These are phyloP conservation scores for Vombatus ursinus DNA, from an alignment of 2,113 vertebrate species.

Conservation along the genomic window DNA sequence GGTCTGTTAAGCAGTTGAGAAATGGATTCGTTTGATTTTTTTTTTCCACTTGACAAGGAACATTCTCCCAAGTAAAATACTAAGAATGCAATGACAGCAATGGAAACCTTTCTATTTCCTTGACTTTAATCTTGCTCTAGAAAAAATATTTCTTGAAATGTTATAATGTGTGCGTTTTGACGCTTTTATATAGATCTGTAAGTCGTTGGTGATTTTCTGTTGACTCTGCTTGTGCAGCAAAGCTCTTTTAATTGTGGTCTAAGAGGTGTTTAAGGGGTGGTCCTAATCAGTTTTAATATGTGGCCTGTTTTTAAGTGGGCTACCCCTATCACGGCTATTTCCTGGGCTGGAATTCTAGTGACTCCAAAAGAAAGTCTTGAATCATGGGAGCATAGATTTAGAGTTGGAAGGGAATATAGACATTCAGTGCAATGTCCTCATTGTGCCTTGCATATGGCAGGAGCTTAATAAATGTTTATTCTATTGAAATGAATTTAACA, in stretches of 20 bases:
- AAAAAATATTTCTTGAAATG: conserved; percentile 78
- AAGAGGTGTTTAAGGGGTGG: conserved; percentile 50
- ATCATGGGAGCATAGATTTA: not conserved
- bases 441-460: not conserved
- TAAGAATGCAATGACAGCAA: conserved; percentile 74
- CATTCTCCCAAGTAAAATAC: conserved; percentile 78
- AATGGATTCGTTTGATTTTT: conserved; percentile 67
- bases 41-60: conserved; percentile 72
- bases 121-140: conserved; percentile 72
- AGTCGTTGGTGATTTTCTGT: conserved; percentile 59
- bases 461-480: not conserved
- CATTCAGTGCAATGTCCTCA: not conserved
- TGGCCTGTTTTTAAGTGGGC: not conserved
- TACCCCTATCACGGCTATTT: not conserved
- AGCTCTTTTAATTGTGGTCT: conserved; percentile 62
- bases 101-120: conserved; percentile 72
- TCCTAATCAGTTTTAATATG: not conserved
- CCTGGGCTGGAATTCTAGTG: not conserved
- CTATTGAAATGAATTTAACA: not conserved
- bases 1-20: conserved; percentile 78
- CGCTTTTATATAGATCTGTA: conserved; percentile 68
- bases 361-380: not conserved
- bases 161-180: conserved; percentile 74
- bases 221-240: conserved; percentile 48
- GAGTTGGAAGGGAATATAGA: not conserved